Evolutionary conservation across 2,113 vertebrate species (phyloP).

Genomic region (Percina caprodes): DNA sequence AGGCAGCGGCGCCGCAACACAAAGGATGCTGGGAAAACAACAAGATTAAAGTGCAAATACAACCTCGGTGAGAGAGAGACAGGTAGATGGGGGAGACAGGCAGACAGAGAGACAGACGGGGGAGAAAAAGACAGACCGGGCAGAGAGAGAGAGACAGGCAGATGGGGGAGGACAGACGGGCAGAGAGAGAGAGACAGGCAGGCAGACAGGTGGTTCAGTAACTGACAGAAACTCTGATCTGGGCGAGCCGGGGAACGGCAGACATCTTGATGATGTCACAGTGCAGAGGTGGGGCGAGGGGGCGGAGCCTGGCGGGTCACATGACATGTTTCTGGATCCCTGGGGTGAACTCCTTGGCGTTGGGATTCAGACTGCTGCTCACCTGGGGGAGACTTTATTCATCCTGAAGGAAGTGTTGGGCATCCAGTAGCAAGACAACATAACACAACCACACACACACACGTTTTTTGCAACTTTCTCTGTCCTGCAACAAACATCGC

Average conservation of each 20-base stretch:
- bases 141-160: background rate
- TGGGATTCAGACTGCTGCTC: slow-evolving; percentile 94
- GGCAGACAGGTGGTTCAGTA: slow-evolving; percentile 1
- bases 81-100: too few relatives aligned
- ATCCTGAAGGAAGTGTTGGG: too few relatives aligned
- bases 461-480: too few relatives aligned
- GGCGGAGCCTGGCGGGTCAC: slow-evolving; percentile 81
- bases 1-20: slow-evolving; percentile 83
- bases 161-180: background rate
- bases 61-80: background rate
- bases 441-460: too few relatives aligned
- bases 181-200: background rate
- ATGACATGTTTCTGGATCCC: slow-evolving; percentile 91
- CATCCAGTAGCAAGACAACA: too few relatives aligned
- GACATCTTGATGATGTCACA: slow-evolving; percentile 92
- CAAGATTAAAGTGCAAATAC: slow-evolving; percentile 44
- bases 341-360: slow-evolving; percentile 96
- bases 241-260: slow-evolving; percentile 90
- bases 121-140: background rate
- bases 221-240: slow-evolving; percentile 51
- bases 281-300: slow-evolving; percentile 83
- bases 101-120: background rate
- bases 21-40: slow-evolving; percentile 49
- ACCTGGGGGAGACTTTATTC: slow-evolving; percentile 78
- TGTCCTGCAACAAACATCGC: too few relatives aligned